These are phyloP conservation scores for Epirrhoe alternata DNA, from an alignment of 2,888 invertebrate species.

Conservation along the genomic window DNA sequence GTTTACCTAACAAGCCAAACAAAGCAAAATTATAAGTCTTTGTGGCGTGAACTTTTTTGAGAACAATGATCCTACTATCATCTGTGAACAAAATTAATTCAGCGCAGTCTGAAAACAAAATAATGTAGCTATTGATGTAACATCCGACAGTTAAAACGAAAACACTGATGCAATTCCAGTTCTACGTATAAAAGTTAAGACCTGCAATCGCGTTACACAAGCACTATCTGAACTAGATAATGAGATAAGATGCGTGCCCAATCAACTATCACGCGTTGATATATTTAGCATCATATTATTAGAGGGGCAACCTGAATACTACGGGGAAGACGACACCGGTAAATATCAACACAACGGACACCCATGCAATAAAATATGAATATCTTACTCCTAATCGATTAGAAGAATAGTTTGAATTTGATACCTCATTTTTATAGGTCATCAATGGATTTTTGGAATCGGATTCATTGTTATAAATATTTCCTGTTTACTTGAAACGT, in stretches of 20 bases:
- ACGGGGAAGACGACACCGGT: background rate
- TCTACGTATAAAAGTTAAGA: conserved; percentile 13
- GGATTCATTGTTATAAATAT: too few species aligned
- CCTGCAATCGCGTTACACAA: conserved; percentile 39
- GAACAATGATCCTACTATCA: background rate
- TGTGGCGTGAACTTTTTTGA: background rate
- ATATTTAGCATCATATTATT: conserved; percentile 49
- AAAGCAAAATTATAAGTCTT: background rate
- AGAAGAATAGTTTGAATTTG: too few species aligned
- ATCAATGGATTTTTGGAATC: too few species aligned
- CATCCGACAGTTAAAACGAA: conserved; percentile 14
- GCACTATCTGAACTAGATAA: conserved; percentile 62
- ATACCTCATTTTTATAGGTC: too few species aligned
- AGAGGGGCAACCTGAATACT: conserved; percentile 43
- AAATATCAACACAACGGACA: background rate
- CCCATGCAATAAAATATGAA: background rate
- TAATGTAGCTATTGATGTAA: conserved; percentile 6
- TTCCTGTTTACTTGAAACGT: too few species aligned
- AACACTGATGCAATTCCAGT: conserved; percentile 23
- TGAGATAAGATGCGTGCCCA: conserved; percentile 60
- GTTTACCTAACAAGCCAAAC: background rate
- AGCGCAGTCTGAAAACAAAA: background rate
- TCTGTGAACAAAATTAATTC: conserved; percentile 9
- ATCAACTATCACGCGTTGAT: conserved; percentile 51
- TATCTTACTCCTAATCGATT: background rate